Base-by-base conservation (phyloP, 2,113 vertebrate genomes). In the Cryptotis parvus region DNA sequence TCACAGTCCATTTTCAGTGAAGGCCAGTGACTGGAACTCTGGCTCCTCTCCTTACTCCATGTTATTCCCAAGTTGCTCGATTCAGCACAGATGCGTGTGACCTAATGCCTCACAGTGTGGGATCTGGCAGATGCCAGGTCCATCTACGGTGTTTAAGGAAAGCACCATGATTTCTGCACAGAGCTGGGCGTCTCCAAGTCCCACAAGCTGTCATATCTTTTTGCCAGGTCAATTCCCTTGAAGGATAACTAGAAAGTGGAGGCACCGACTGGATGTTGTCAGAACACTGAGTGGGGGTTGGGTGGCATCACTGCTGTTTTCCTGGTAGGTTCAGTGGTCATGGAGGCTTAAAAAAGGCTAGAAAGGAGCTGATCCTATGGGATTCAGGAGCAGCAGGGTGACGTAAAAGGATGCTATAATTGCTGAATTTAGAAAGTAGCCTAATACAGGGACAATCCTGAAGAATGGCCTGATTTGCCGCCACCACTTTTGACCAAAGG, bases 391-490 rank as follows among this genome's bases (percentile, higher is more conserved):
- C 10, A 98, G 98, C 37, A 98, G 98, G 73, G 98, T 98, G 98
- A 90, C 97, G 86, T 98, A 97, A 3, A 98, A 98, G 7, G 98
- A 98, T 18, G 93, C 93, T 0, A 22, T 98, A 91, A 99, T 98
- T 91, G 81, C 31, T 1, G 98, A 99, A 90, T 97, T 99, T 80
- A 99, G 98, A 93, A 98, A 96, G 22, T 96, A 98, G 41, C 98
- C 98, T 1, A 98, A 99, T 92, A 8, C 6, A 0, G 98, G 98
- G 86, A 99, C 98, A 16, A 98, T 97, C 29, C 98, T 98, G 99
- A 97, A 98, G 99, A 97, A 99, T 98, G 27, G 98, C 98, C 70
- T 98, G 98, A 97, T 98, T 99, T 63, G 98, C 98, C n/a, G 98
- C 49, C 49, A 52, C 14, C 45, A 4, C 24, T 58, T 58, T 58